These are phyloP conservation scores for Echinarachnius parma DNA, from an alignment of 53 echinoderm and acorn worm species.

Conservation along the genomic window DNA sequence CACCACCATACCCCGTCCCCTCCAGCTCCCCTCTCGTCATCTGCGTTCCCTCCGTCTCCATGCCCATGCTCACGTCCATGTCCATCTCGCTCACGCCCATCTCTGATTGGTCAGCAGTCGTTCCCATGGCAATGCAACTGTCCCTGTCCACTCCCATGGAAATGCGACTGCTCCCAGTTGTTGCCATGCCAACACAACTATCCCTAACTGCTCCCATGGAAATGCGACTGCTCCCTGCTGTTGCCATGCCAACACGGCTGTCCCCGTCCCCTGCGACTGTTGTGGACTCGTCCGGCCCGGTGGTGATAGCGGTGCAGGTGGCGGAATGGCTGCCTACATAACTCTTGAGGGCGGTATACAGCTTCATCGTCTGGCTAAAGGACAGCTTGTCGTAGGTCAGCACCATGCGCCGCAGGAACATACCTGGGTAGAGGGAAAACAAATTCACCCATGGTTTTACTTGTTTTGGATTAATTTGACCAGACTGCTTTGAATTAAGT, in stretches of 20 bases:
- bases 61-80: conserved; percentile 74
- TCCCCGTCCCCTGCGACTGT: background rate
- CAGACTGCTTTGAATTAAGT: too few relatives aligned
- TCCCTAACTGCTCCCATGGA: too few relatives aligned
- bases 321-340: conserved; percentile 23
- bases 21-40: conserved; percentile 79
- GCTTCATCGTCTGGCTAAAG: conserved; percentile 76
- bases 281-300: background rate
- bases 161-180: too few relatives aligned
- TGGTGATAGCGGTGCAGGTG: background rate
- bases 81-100: conserved; percentile 46
- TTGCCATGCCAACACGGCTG: too few relatives aligned
- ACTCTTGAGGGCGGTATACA: conserved; percentile 63
- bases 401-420: conserved; percentile 91
- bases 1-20: conserved; percentile 10
- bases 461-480: too few relatives aligned
- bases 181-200: too few relatives aligned
- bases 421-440: conserved; percentile 46
- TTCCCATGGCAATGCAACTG: too few relatives aligned
- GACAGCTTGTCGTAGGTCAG: conserved; percentile 91
- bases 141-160: too few relatives aligned
- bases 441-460: too few relatives aligned
- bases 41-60: conserved; percentile 67
- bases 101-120: conserved; percentile 29
- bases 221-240: too few relatives aligned